phyloP scores from a whole-genome alignment of 1,140 invertebrate genomes.

The Melitaea cinxia region DNA sequence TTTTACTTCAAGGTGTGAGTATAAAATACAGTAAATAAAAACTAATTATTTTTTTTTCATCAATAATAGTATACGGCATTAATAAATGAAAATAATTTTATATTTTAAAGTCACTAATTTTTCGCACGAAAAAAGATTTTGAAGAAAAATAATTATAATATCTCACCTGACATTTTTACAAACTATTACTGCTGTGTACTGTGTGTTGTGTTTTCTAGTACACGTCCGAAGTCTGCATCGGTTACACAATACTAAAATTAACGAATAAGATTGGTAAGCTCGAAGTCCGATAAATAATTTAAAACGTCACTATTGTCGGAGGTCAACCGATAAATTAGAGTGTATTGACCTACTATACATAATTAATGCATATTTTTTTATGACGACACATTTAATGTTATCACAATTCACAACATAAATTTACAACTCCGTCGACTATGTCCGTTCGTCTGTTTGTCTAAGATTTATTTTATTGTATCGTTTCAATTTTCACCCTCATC shows the following conservation, averaged over 20 bases:
- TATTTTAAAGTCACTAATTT: neutral
- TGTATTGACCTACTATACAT: neutral
- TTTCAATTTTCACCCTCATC: too few relatives aligned
- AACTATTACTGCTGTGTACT: too few relatives aligned
- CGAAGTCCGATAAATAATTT: neutral
- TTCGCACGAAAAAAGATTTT: neutral
- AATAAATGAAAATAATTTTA: too few relatives aligned
- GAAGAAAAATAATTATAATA: neutral
- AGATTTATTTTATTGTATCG: too few relatives aligned
- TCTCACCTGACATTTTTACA: slow-evolving; percentile 1
- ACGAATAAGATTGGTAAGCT: neutral
- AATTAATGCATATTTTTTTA: neutral
- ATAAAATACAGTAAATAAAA: too few relatives aligned
- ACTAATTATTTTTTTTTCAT: too few relatives aligned
- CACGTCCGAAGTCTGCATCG: neutral
- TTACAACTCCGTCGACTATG: too few relatives aligned
- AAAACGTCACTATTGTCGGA: neutral
- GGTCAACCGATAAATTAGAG: neutral
- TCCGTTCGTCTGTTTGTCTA: too few relatives aligned
- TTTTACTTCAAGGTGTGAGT: too few relatives aligned
- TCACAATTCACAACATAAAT: neutral
- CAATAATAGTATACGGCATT: too few relatives aligned
- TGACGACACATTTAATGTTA: neutral
- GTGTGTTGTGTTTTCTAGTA: neutral
- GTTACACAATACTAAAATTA: neutral